Conservation (phyloP, 2,888 invertebrate genomes). For the Amorpha juglandis region DNA sequence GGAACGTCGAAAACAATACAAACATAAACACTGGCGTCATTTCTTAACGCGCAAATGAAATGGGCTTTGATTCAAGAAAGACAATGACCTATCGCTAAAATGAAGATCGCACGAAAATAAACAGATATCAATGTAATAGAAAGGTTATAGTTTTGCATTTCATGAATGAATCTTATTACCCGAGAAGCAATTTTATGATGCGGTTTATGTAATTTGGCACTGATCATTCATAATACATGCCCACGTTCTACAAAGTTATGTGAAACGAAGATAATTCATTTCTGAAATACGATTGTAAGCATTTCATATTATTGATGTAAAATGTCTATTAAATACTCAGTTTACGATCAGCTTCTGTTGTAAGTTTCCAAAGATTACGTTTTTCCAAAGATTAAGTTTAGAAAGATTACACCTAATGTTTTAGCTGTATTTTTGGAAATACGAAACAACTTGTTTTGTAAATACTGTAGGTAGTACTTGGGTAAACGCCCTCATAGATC, state of each 20-base stretch:
- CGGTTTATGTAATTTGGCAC: conserved; percentile 22
- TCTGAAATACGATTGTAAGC: neutral
- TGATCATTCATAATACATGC: conserved; percentile 19
- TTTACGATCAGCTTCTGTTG: neutral
- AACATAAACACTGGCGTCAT: neutral
- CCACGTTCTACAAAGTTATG: conserved; percentile 17
- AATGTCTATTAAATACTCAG: neutral
- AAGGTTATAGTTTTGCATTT: neutral
- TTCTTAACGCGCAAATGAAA: neutral
- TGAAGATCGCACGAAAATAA: neutral
- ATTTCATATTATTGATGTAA: neutral
- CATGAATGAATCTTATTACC: conserved; percentile 23
- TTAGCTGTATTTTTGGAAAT: no score
- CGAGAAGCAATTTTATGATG: conserved; percentile 23
- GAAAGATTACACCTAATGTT: no score
- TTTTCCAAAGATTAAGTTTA: no score
- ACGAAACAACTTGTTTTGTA: no score
- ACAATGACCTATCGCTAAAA: neutral
- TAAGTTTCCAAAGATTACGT: neutral
- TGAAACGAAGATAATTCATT: conserved; percentile 11
- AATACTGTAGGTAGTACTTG: no score
- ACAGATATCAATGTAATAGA: neutral
- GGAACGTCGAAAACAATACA: no score
- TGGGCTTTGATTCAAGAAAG: neutral
- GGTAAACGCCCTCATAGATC: no score